Percentiles rank a stretch among this genome's conserved stretches.
Conservation (phyloP, 2,888 invertebrate species). For the Gandaritis pyraliata region DNA sequence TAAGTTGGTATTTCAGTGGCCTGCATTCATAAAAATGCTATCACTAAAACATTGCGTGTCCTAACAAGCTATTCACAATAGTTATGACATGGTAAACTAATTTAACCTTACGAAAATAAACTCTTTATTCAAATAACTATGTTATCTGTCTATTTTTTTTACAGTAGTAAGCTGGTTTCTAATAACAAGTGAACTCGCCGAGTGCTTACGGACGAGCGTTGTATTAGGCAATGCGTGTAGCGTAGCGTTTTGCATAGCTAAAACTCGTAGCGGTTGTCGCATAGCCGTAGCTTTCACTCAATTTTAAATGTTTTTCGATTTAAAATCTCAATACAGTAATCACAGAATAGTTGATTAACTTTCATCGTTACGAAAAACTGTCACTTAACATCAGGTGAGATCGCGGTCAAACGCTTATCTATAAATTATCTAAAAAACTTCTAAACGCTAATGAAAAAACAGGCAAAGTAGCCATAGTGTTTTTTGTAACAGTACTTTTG, state of each 20-base stretch:
- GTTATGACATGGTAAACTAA: constrained; percentile 27
- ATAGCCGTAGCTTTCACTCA: too few species aligned
- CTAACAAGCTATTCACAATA: constrained; percentile 12
- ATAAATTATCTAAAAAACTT: too few species aligned
- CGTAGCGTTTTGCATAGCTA: constrained; percentile 3
- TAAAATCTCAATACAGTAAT: too few species aligned
- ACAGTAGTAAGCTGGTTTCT: constrained; percentile 35
- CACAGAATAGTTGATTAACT: too few species aligned
- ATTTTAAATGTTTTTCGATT: too few species aligned
- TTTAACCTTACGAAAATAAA: constrained; percentile 34
- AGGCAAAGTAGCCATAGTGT: too few species aligned
- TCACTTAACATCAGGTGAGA: too few species aligned
- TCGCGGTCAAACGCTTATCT: too few species aligned
- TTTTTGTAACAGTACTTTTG: not conserved
- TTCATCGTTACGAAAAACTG: too few species aligned
- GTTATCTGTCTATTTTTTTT: constrained; percentile 42
- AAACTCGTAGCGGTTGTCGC: too few species aligned
- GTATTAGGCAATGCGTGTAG: constrained; percentile 3
- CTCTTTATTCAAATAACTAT: constrained; percentile 34
- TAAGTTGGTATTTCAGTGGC: not conserved
- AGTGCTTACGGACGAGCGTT: constrained; percentile 52
- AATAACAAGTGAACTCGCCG: constrained; percentile 52
- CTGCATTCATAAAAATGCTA: not conserved
- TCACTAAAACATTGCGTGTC: constrained; percentile 11
- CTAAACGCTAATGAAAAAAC: too few species aligned